Base-by-base conservation (phyloP, 1,140 invertebrate species). In the Ceratoteleas bidentatus region DNA sequence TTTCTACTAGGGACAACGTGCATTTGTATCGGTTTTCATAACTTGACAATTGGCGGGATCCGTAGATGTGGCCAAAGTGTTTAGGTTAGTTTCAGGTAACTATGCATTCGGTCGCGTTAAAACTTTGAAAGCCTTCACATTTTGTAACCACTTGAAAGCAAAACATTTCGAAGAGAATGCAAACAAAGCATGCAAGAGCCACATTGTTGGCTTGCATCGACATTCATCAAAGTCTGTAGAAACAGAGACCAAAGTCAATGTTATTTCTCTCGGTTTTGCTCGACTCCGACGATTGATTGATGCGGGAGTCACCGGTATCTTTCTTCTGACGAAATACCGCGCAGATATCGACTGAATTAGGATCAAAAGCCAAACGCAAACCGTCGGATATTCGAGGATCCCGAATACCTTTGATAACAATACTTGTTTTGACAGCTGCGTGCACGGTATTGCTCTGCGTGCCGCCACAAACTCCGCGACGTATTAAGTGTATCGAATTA, bases 181-280 rank as follows among this genome's bases (percentile, higher is more conserved):
- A 81, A 81, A 81, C 78, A 81, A 81, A 81, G 78, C 62, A 68
- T 43, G 68, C 69, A 75, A 81, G 64, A 74, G 50, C 47, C 52
- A 75, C 78, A 62, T 66, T 81, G 72, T 81, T 81, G 60, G 70
- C 72, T 56, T 58, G 69, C 60, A 75, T 81, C 72, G 79, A 76
- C 68, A 76, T 81, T 81, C 72, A 81, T 81, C 79, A 76, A 81
- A 72, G 79, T 81, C 79, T 75, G 72, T 70, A 62, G 72, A 81
- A 72, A 81, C 78, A 66, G 58, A 81, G 78, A 72, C 79, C 72
- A 76, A 81, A 81, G 79, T 81, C 79, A 81, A 81, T 81, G 79
- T 81, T 81, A 81, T 81, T 81, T 81, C 79, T 81, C 79, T 76
- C 65, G 79, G 33, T 73, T 81, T 76, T 68, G 54, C 68, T 53